Evolutionary conservation across 2,797 vertebrate species (phyloP), one percentile per base, ranked within the genome.

Genomic region (Mastacembelus armatus): DNA sequence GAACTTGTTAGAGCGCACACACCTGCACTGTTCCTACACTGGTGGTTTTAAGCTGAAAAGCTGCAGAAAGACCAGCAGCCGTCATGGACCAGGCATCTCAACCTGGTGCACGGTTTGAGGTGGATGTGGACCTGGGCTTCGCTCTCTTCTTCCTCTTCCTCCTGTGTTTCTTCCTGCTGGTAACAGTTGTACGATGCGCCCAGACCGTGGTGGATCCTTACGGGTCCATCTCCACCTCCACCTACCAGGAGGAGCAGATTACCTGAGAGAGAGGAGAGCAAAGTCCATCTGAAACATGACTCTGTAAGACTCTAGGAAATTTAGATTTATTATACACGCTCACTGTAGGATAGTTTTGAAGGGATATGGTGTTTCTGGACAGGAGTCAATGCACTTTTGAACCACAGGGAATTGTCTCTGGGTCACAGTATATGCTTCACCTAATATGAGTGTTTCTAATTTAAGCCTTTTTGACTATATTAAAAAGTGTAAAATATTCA

Each of bases 161-260:
- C 9, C 78, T 95, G 56, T 94, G 91, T 44, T 89, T 95, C 70
- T 95, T 95, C 77, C 87, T 95, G 62, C 74, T 95, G 48, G 80
- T 89, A 54, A 95, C 93, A 0, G 86, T 95, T 44, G 86, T 94
- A 40, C 93, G 93, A 50, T 95, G 94, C 3, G 94, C 93, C 32
- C 93, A 94, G 79, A 94, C 92, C 0, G 93, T 95, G 33, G 19
- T 93, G 30, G 94, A 95, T 68, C 94, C 94, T 2, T 95, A 95
- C 2, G 93, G 94, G 45, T 91, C 92, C 45, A 94, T 95, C 72
- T 92, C 94, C 15, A 94, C 92, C 71, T 95, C 94, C 58, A 93
- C 93, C 51, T 95, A 94, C 78, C 92, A 95, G 76, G 94, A 95
- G 79, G 94, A 95, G 80, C 94, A 95, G 85, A 94, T 95, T 66